Evolutionary conservation across 2,113 vertebrate genomes (phyloP).

Genomic region (Xiphophorus hellerii): DNA sequence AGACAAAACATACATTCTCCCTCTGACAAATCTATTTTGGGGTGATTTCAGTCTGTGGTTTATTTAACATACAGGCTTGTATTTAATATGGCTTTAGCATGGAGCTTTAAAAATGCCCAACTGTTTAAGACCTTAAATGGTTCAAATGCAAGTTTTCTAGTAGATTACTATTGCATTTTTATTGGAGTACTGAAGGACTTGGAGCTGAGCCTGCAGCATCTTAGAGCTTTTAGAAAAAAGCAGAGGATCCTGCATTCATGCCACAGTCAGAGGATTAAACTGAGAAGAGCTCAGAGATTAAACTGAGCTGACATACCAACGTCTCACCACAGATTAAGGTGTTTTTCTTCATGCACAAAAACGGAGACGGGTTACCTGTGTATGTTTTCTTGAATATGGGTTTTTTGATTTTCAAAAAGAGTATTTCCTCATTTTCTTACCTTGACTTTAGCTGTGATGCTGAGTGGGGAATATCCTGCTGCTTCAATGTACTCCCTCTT

Average conservation of each 20-base stretch:
- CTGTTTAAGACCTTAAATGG: slow-evolving; percentile 13
- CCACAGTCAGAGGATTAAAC: slow-evolving; percentile 28
- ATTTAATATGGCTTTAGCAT: neutral
- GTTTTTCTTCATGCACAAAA: slow-evolving; percentile 29
- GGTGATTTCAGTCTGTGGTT: neutral
- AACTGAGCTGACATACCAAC: slow-evolving; percentile 39
- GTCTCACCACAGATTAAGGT: slow-evolving; percentile 45
- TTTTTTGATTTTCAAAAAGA: neutral
- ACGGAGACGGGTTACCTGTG: neutral
- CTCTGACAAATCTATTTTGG: neutral
- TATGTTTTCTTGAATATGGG: neutral
- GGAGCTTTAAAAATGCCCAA: neutral
- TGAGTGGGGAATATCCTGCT: slow-evolving; percentile 84
- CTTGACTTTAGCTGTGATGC: slow-evolving; percentile 95
- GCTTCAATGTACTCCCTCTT: slow-evolving; percentile 89
- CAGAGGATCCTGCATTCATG: neutral
- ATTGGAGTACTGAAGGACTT: slow-evolving; percentile 19
- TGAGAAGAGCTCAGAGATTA: slow-evolving; percentile 22
- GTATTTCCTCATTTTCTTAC: slow-evolving; percentile 67
- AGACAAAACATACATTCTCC: neutral
- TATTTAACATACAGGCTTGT: neutral
- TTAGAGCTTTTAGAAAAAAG: slow-evolving; percentile 34
- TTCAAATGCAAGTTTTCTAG: neutral
- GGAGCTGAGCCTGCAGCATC: slow-evolving; percentile 1
- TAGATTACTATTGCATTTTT: slow-evolving; percentile 29